Percentiles rank a stretch among this genome's conserved stretches.
These are phyloP conservation scores for Cinara cedri DNA, from an alignment of 2,888 invertebrate genomes.

Conservation along the genomic window DNA sequence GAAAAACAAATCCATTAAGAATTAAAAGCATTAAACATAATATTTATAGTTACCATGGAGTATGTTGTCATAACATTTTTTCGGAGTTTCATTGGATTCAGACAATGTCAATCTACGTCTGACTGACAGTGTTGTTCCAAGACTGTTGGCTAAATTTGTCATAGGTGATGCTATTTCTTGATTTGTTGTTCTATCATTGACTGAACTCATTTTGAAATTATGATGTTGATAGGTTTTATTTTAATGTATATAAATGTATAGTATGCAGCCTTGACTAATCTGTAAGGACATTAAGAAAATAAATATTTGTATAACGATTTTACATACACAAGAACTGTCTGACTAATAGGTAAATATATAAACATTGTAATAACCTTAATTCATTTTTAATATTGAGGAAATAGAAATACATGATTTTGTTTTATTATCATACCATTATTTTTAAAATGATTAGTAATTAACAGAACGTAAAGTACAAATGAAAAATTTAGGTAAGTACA, in stretches of 20 bases:
- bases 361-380: not conserved
- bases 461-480: too few species aligned
- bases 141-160: constrained; percentile 49
- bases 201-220: constrained; percentile 41
- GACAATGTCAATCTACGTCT: constrained; percentile 48
- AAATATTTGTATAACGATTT: constrained; percentile 1
- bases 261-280: not conserved
- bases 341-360: too few species aligned
- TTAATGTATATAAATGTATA: not conserved
- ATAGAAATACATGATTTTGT: too few species aligned
- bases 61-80: constrained; percentile 45
- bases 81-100: constrained; percentile 48
- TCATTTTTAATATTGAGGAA: not conserved
- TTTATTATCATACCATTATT: too few species aligned
- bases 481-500: too few species aligned
- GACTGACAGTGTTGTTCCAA: constrained; percentile 40
- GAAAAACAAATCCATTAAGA: too few species aligned
- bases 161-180: constrained; percentile 48
- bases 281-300: not conserved
- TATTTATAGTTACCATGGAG: constrained; percentile 31
- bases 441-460: too few species aligned
- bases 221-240: not conserved
- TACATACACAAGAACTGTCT: not conserved
- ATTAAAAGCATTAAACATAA: not conserved
- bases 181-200: constrained; percentile 22